Evolutionary conservation across 2,797 vertebrate genomes (phyloP), one percentile per base, ranked within the genome.

Genomic region (Bradypodion ventrale): DNA sequence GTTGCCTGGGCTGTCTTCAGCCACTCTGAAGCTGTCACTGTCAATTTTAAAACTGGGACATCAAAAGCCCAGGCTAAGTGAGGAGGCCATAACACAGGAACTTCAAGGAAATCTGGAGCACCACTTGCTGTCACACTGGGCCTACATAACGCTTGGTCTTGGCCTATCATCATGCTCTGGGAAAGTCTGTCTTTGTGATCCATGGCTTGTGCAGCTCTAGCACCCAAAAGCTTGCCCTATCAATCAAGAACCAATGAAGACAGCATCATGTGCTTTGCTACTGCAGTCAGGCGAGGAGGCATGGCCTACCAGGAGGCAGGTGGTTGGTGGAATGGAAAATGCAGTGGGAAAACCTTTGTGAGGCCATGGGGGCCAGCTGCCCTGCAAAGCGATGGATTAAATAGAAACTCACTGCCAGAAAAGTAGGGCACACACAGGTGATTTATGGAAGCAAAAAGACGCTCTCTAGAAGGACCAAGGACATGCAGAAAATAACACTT

Each of bases 191-290:
- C 29, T 2, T 25, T 27, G 10, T 35, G 8, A 3, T 6, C 13
- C 27, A 4, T 4, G 7, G 75, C 46, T 8, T 13, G 72, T 23
- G 25, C 7, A 4, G 82, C 49, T 84, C 44, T 4, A 0, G 46
- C 79, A 62, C 2, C 1, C 56, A 72, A 74, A 23, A 16, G 79
- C 44, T 77, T 19, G 3, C 60, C 83, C 85, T 78, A 69, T 87
- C 82, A 87, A 78, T 76, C 84, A 86, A 78, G 90, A 82, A 60
- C 82, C 77, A 44, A 83, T 42, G 46, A 85, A 69, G 80, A 59
- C 78, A 84, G 87, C 77, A 82, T 46, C 77, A 82, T 46, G 75
- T 69, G 78, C 84, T 84, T 82, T 60, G 0, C 19, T 62, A 0
- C 16, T 59, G 75, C 87, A 85, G 72, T 40, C 77, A 79, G 68